Percentiles rank a stretch among this genome's conserved stretches.
phyloP scores from a whole-genome alignment of 2,888 invertebrate genomes.

The Apodemia hepburni region DNA sequence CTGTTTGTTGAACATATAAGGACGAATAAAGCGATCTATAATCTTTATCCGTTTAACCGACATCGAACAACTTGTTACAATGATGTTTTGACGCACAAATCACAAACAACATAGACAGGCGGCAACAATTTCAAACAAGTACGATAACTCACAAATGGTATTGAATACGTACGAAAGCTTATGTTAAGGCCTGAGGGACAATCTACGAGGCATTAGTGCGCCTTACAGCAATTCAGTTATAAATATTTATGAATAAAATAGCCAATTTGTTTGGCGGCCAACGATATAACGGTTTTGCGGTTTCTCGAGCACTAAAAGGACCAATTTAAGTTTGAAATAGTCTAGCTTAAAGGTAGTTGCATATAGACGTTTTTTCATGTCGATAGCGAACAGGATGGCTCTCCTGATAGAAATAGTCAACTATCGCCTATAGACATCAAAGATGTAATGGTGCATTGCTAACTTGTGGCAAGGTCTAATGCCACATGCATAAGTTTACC shows the following conservation, averaged over 20 bases:
- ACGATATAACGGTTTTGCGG: constrained; percentile 11
- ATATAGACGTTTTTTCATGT: neutral
- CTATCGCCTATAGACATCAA: no score
- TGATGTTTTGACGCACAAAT: constrained; percentile 12
- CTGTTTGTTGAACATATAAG: constrained; percentile 3
- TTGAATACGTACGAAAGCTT: constrained; percentile 24
- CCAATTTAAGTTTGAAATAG: constrained; percentile 4
- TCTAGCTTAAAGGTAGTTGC: neutral
- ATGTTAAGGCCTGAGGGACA: constrained; percentile 45
- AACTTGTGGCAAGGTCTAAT: no score
- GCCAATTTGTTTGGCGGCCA: constrained; percentile 40
- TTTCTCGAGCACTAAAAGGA: constrained; percentile 41
- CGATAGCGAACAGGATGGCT: no score
- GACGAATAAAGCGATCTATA: constrained; percentile 13
- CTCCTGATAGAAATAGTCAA: no score
- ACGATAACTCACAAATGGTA: constrained; percentile 13
- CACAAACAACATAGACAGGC: constrained; percentile 6
- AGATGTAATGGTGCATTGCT: no score
- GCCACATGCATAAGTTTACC: no score
- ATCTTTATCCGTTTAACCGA: constrained; percentile 5
- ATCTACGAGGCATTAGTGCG: constrained; percentile 60
- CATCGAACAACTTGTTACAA: constrained; percentile 13
- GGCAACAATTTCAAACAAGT: constrained; percentile 10
- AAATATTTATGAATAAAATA: constrained; percentile 66
- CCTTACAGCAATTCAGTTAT: constrained; percentile 55